These are phyloP conservation scores for Epizoanthus stellaris DNA, from an alignment of 92 coral and sea anemone species.

Conservation along the genomic window DNA sequence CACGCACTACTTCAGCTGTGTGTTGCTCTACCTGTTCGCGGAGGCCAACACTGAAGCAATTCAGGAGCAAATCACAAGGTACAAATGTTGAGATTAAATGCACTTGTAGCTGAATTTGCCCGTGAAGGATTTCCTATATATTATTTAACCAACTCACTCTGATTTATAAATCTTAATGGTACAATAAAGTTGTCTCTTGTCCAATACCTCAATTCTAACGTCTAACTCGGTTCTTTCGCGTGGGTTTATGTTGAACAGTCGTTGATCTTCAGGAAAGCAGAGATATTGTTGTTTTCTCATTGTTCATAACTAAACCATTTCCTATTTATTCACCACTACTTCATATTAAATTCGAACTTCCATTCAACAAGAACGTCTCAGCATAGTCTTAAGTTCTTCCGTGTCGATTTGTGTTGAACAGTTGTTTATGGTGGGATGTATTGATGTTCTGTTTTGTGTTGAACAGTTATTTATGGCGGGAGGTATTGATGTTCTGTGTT, in stretches of 20 bases:
- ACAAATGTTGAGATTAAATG: neutral
- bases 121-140: no score
- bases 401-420: neutral
- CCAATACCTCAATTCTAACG: neutral
- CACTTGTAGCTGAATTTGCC: no score
- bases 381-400: neutral
- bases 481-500: no score
- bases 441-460: neutral
- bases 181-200: neutral
- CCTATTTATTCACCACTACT: no score
- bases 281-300: no score
- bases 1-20: slow-evolving; percentile 99
- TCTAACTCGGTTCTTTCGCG: no score
- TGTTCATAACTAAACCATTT: neutral
- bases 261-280: no score
- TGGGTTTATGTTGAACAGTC: no score
- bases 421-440: neutral
- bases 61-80: slow-evolving; percentile 99
- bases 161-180: no score
- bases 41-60: slow-evolving; percentile 99
- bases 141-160: no score
- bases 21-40: slow-evolving; percentile 92
- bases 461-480: no score
- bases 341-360: neutral
- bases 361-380: neutral